Base-by-base conservation (phyloP, 2,888 invertebrate species). In the Nymphalis urticae region DNA sequence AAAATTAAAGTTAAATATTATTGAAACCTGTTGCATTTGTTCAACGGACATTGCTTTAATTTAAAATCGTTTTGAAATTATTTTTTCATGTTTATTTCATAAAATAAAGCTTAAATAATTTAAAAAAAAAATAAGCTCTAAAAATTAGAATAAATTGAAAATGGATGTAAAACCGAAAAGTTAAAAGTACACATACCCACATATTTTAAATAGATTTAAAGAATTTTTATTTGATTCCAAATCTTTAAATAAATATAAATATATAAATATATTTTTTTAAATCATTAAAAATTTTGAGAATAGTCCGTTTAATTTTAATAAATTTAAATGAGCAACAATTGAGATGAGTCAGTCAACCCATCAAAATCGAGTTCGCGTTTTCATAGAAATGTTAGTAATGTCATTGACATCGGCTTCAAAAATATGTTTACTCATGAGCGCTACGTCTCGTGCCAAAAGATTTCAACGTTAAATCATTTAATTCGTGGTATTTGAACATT, bases 341-440 rank as follows among this genome's bases (percentile, higher is more conserved):
- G 64, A 67, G 67, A 70, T 77, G 75, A 79, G 71, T 79, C 76
- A 75, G 64, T 63, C 48, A 68, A 62, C 51, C 64, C 58, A 64
- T 70, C 53, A 56, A 61, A 71, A 66, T 66, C 73, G 69, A 64
- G 68, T 73, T 67, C 67, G 70, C 62, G 68, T 72, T 74, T 83
- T 79, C 81, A 77, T 77, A 77, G 77, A 81, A 82, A 73, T 78
- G 77, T 82, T 82, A 81, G 79, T 72, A 75, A 80, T 86, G 89
- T 90, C 90, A 88, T 82, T 89, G 90, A 90, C 90, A 84, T 79
- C 78, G 75, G 72, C 74, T 69, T 75, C 76, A 73, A 84, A 86
- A 83, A 83, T 73, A 75, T 87, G 88, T 89, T 88, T 86, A 87
- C 84, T 88, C 88, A 89, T 82, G 80, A 75, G 74, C 75, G 75